Evolutionary conservation across 35 echinoderm and acorn worm species (phyloP).

Genomic region (Strongylocentrotus purpuratus): DNA sequence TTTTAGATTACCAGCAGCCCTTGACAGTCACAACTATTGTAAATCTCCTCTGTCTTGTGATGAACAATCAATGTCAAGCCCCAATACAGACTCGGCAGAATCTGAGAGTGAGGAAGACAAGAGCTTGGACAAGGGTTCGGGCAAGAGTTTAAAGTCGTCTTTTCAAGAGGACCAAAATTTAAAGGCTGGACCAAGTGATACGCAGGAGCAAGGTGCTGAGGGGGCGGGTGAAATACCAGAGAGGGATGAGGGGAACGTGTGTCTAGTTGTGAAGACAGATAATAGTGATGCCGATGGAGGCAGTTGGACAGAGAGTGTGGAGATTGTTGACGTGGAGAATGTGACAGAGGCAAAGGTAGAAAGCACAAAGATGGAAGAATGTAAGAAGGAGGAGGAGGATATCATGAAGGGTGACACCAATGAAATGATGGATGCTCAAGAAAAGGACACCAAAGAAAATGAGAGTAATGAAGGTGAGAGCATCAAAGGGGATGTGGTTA

Average conservation of each 20-base stretch:
- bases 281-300: background rate
- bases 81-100: conserved; percentile 56
- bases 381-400: background rate
- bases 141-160: background rate
- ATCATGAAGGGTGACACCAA: background rate
- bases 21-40: conserved; percentile 96
- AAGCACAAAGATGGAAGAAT: background rate
- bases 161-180: background rate
- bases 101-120: conserved; percentile 64
- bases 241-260: background rate
- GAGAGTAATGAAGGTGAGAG: background rate
- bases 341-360: background rate
- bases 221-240: background rate
- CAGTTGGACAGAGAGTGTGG: background rate
- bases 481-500: background rate
- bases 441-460: background rate
- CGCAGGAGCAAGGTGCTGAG: background rate
- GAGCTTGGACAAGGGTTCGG: background rate
- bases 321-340: background rate
- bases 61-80: conserved; percentile 55
- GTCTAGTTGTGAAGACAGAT: background rate
- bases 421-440: background rate
- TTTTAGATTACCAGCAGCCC: conserved; percentile 81
- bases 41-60: conserved; percentile 88
- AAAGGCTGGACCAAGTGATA: background rate